These are phyloP conservation scores for Parauchenoglanis ngamensis DNA, from an alignment of 2,797 vertebrate species.

Conservation along the genomic window DNA sequence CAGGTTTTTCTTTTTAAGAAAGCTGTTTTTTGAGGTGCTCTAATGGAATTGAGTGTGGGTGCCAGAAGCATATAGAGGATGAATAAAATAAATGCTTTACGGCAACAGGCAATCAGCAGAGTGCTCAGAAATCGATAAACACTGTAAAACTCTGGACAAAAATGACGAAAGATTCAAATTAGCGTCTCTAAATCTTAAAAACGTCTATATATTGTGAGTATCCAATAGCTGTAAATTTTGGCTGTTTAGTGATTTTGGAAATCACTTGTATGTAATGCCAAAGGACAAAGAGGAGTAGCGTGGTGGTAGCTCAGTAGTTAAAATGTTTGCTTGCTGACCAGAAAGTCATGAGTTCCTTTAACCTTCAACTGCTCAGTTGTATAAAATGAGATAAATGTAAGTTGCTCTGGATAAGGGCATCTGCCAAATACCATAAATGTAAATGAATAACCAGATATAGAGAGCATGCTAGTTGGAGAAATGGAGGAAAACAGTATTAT, in stretches of 20 bases:
- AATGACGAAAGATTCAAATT: slow-evolving; percentile 3
- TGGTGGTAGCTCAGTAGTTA: not conserved
- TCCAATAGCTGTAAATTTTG: not conserved
- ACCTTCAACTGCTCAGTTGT: not conserved
- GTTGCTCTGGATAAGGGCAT: too few relatives aligned
- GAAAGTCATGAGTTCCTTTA: not conserved
- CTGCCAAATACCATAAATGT: not conserved
- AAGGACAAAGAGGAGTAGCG: not conserved
- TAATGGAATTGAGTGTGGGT: not conserved
- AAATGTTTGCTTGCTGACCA: not conserved
- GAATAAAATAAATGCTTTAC: slow-evolving; percentile 13
- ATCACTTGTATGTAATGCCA: not conserved
- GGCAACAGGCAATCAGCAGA: not conserved
- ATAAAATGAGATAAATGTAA: not conserved
- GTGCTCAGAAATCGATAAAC: not conserved
- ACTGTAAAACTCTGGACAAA: not conserved
- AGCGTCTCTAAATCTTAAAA: not conserved
- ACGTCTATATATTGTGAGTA: not conserved
- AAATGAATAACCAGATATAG: not conserved
- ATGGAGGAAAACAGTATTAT: not conserved
- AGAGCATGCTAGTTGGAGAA: not conserved
- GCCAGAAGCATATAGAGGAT: not conserved
- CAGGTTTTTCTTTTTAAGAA: not conserved
- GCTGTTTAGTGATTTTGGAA: not conserved
- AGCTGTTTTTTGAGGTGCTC: not conserved